These are phyloP conservation scores for Patagioenas fasciata DNA, from an alignment of 2,113 vertebrate genomes.

Conservation along the genomic window DNA sequence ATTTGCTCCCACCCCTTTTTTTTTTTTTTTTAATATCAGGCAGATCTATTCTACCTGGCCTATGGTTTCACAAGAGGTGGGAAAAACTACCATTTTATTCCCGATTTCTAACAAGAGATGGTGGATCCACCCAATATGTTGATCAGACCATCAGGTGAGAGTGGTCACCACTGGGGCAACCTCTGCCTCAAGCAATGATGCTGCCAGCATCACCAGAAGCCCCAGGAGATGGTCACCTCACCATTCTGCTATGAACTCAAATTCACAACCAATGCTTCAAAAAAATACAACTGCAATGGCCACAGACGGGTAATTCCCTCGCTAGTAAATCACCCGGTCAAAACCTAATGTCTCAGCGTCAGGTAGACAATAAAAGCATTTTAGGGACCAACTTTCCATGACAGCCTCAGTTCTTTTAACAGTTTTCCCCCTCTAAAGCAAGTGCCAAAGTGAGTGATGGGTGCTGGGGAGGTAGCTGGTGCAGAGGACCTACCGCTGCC, in stretches of 20 bases:
- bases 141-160: fast-evolving
- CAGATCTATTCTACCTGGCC: too few relatives aligned
- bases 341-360: neutral
- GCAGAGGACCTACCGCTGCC: neutral
- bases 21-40: neutral
- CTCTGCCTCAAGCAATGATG: neutral
- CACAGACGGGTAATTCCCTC: neutral
- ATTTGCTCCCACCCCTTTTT: neutral
- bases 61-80: neutral
- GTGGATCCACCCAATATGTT: fast-evolving
- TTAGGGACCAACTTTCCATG: neutral
- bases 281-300: neutral
- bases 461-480: neutral
- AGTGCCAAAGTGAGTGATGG: neutral
- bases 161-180: neutral
- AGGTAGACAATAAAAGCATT: neutral
- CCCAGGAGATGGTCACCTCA: neutral
- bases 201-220: neutral
- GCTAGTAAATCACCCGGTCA: neutral
- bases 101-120: neutral
- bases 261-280: neutral
- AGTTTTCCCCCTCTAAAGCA: neutral
- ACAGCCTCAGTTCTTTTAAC: neutral
- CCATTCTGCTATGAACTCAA: neutral
- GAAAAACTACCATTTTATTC: neutral